A percentile compares a stretch with the other conserved stretches of the same genome.
These are phyloP conservation scores for Caenorhabditis japonica DNA, from an alignment of 2,888 invertebrate genomes.

Conservation along the genomic window DNA sequence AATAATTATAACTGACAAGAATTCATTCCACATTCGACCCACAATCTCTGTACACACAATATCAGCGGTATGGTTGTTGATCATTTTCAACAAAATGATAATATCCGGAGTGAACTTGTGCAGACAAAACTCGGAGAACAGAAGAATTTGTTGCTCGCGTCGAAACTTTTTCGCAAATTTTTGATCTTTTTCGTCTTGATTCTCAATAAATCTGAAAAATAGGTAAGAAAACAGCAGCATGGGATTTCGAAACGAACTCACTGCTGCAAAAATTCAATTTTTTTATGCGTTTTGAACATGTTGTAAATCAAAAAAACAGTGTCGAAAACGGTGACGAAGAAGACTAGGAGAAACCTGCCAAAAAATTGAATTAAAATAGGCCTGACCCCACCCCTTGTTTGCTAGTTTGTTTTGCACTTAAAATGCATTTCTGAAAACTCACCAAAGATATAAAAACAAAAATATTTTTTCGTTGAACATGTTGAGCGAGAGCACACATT, in stretches of 20 bases:
- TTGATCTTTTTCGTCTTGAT: conserved; percentile 41
- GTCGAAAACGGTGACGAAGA: conserved; percentile 50
- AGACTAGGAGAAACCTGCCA: conserved; percentile 51
- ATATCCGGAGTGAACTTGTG: conserved; percentile 54
- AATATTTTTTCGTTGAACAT: conserved; percentile 77
- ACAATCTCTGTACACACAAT: conserved; percentile 62
- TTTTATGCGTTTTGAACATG: conserved; percentile 40
- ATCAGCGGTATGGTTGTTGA: conserved; percentile 69
- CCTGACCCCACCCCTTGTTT: no score
- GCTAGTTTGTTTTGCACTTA: background rate
- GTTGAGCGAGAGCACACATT: conserved; percentile 67
- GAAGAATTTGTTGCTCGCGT: conserved; percentile 38
- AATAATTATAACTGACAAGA: conserved; percentile 24
- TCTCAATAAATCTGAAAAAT: conserved; percentile 44
- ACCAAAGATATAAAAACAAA: conserved; percentile 73
- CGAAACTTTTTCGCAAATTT: conserved; percentile 32
- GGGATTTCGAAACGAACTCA: conserved; percentile 4
- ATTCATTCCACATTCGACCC: conserved; percentile 57
- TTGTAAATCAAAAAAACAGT: conserved; percentile 36
- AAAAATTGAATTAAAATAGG: background rate
- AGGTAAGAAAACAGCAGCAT: background rate
- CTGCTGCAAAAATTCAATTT: conserved; percentile 41
- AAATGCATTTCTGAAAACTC: background rate
- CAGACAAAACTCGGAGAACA: conserved; percentile 46
- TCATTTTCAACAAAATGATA: conserved; percentile 60